These are phyloP conservation scores for Halcyon smyrnensis DNA, from an alignment of 2,797 vertebrate species.

Conservation along the genomic window DNA sequence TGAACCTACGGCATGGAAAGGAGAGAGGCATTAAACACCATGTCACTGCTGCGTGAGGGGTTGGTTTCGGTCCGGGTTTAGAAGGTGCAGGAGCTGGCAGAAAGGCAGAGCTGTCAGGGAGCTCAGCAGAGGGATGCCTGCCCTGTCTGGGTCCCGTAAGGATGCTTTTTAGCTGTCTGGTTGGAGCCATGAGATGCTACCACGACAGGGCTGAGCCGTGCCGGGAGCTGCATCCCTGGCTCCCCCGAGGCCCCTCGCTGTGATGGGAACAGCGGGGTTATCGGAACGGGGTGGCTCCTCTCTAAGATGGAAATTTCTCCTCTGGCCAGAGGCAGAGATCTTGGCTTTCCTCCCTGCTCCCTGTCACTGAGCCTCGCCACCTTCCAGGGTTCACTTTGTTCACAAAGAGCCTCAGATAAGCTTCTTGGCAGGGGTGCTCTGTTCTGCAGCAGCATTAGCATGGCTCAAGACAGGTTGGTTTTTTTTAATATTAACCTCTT, in stretches of 20 bases:
- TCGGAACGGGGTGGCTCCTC: not conserved
- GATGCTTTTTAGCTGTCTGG: not conserved
- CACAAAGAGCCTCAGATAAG: conserved; percentile 74
- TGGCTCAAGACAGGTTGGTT: not conserved
- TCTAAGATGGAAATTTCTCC: conserved; percentile 77
- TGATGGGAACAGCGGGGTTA: not conserved
- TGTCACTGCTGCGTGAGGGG: rapidly evolving
- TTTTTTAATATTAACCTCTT: conserved; percentile 26
- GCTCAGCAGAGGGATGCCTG: not conserved
- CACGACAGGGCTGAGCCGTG: rapidly evolving
- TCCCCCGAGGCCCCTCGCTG: rapidly evolving
- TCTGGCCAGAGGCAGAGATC: conserved; percentile 58
- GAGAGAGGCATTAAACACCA: not conserved
- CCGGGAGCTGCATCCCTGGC: rapidly evolving
- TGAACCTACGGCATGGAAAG: rapidly evolving
- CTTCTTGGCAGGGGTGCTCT: conserved; percentile 54
- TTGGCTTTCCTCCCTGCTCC: conserved; percentile 56
- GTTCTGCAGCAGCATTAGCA: not conserved
- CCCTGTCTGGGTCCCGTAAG: not conserved
- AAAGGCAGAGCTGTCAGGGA: rapidly evolving
- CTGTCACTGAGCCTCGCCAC: conserved; percentile 47
- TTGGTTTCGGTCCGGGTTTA: not conserved
- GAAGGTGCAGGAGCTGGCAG: not conserved
- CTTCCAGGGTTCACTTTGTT: conserved; percentile 62
- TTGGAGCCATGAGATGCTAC: rapidly evolving